Evolutionary conservation across 2,888 invertebrate genomes (phyloP), one percentile per base, ranked within the genome.

Genomic region (Ectemnius cavifrons): DNA sequence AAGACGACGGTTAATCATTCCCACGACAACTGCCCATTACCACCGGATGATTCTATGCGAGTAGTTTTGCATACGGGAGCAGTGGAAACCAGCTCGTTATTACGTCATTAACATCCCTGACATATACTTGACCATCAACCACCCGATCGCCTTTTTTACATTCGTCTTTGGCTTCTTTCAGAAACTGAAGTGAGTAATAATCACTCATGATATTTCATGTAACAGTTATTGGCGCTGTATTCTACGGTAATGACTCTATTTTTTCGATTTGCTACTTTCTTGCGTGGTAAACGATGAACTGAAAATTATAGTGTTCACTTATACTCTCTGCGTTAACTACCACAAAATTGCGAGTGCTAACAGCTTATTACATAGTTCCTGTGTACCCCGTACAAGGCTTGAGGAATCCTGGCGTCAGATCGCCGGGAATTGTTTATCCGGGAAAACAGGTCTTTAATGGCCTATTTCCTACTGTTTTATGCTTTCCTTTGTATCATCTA

Each of bases 21-120:
- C 69, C 79, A 78, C 79, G 79, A 84, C 83, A 85, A 85, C 85
- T 82, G 70, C 73, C 68, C 58, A 87, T 86, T 86, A 86, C 71
- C 63, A 77, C 52, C 72, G 52, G 72, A 78, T 87, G 85, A 87
- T 87, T 87, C 71, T 78, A 70, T 74, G 80, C 67, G 78, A 82
- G 75, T 72, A 77, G 74, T 80, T 82, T 72, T 80, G 80, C 81
- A 81, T 79, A 73, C 79, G 64, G 78, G 79, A 79, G 77, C 67
- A 66, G 27, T 6, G 28, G 2, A 37, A 37, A 68, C 78, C 74
- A 37, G 4, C 63, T 85, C 71, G 84, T 87, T 85, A 85, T 82
- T 79, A 23, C 23, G 23, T 23, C 23, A 23, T 23, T 23, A 23
- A 2, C 23, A 23, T 77, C 78, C 72, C 37, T 67, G 68, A 8